Base-by-base conservation (phyloP, 2,888 invertebrate species). In the Drosophila paucipuncta region DNA sequence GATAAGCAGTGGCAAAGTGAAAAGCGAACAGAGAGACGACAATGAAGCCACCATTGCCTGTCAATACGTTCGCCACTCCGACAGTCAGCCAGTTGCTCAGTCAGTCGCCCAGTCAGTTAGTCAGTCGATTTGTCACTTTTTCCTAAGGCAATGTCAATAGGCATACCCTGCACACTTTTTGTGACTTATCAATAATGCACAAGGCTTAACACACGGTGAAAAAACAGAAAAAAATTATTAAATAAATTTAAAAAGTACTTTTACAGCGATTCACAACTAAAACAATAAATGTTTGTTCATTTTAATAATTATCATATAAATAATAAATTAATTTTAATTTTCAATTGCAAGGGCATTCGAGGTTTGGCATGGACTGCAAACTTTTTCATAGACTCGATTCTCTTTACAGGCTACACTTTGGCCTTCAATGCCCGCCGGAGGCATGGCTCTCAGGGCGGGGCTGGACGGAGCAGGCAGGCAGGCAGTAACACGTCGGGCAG, bases 401-500 rank as follows among this genome's bases (percentile, higher is more conserved):
- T 30, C 41, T 55, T 49, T 63, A 53, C 47, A 55, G 76, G 67
- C 60, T 50, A 63, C 68, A 78, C 58, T 72, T 76, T 80, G 80
- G 73, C 68, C 60, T 80, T 68, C 68, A 76, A 61, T 68, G 63
- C 68, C 77, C 68, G 37, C 25, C 39, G 18, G 28, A n/a, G 52
- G 11, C 30, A n/a, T 11, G 30, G 55, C 16, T 25, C 22, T 47
- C 16, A 16, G 9, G 16, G 39, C 28, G 7, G n/a, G 18, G 6
- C 22, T 18, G 6, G 11, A 11, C 16, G 10, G 28, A 54, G 37
- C 11, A 25, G 54, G 28, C 4, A 16, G 47, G n/a, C 22, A 35
- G 63, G 47, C 70, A 72, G 78, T 71, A 73, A 80, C 89, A 85
- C 86, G 83, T 88, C 80, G 85, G 83, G 68, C 66, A 65, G 63